phyloP scores from a whole-genome alignment of 2,797 vertebrate species.

The Morus bassanus region DNA sequence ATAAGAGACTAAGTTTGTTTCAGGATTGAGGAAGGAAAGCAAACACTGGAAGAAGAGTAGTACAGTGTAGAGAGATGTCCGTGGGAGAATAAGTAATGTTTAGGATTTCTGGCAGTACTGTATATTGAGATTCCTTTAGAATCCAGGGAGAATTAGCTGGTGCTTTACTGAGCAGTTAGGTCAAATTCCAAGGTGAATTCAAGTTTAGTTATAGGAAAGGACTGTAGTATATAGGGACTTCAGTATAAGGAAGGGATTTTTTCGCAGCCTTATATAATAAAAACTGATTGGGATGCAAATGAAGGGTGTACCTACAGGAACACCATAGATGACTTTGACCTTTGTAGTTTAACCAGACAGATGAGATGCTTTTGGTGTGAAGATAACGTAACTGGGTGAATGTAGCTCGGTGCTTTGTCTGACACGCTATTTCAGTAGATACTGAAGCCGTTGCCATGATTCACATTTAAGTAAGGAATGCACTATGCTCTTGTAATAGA shows the following conservation, averaged over 20 bases:
- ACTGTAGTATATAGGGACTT: no score
- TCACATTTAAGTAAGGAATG: background rate
- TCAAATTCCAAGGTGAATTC: background rate
- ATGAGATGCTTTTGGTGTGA: background rate
- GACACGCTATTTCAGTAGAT: background rate
- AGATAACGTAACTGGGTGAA: background rate
- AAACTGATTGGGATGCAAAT: background rate
- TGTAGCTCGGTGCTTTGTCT: background rate
- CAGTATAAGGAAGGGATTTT: background rate
- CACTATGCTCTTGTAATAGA: background rate
- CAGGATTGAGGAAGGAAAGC: background rate
- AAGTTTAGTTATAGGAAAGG: background rate
- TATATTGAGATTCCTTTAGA: background rate
- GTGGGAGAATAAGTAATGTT: background rate
- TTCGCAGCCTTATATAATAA: background rate
- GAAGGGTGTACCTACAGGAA: background rate
- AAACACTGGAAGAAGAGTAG: background rate
- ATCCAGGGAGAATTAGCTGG: background rate
- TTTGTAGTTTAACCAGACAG: background rate
- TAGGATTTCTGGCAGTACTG: background rate
- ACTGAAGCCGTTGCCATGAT: background rate
- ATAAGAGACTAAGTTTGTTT: background rate
- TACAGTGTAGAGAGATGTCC: background rate
- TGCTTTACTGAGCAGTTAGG: background rate
- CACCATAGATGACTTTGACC: background rate